Conservation (phyloP, 2,888 invertebrate genomes). For the Elgonia sp. region DNA sequence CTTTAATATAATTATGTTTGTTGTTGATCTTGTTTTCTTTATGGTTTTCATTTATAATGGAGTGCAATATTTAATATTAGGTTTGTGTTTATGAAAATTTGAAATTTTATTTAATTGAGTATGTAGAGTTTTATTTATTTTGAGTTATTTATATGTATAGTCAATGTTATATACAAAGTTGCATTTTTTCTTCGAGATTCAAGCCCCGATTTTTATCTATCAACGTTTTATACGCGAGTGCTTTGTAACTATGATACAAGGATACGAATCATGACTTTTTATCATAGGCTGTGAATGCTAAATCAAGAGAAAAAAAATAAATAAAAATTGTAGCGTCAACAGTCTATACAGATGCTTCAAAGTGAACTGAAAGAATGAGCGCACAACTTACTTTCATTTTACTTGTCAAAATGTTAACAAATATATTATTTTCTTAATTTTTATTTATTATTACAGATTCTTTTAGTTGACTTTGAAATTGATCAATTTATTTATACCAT, state of each 20-base stretch:
- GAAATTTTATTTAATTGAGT: constrained; percentile 3
- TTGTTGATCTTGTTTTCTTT: constrained; percentile 7
- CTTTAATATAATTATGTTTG: neutral
- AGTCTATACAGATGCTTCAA: constrained; percentile 29
- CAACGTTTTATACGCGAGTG: constrained; percentile 23
- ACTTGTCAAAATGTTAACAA: neutral
- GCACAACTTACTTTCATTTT: constrained; percentile 7
- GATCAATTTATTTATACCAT: constrained; percentile 42
- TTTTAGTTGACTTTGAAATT: constrained; percentile 31
- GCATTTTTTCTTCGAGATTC: constrained; percentile 53
- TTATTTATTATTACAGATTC: neutral
- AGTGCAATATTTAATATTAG: constrained; percentile 37
- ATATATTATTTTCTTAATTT: neutral
- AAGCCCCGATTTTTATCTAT: neutral
- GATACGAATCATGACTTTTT: constrained; percentile 27
- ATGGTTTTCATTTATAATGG: neutral
- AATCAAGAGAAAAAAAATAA: constrained; percentile 37
- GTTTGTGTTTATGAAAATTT: neutral
- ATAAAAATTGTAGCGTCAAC: constrained; percentile 31
- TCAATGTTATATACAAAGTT: neutral
- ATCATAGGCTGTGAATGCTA: constrained; percentile 64
- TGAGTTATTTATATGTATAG: neutral
- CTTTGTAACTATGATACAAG: constrained; percentile 13
- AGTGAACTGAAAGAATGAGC: constrained; percentile 38
- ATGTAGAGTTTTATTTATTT: neutral